Base-by-base conservation (phyloP, 2,797 vertebrate species). In the Chrysocyon brachyurus region DNA sequence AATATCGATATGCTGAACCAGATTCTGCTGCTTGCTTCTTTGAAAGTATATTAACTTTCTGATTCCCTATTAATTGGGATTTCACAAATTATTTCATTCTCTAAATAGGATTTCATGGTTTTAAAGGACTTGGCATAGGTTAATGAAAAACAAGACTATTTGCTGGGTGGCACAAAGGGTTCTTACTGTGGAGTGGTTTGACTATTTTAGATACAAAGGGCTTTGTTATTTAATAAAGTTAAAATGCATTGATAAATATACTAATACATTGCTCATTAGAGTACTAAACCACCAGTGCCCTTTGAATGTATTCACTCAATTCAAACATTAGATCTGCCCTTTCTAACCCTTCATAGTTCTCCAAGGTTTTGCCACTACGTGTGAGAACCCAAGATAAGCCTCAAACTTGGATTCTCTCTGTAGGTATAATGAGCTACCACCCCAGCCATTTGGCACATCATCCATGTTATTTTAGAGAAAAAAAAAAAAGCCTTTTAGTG, bases 351-450 rank as follows among this genome's bases (percentile, higher is more conserved):
- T 96, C 87, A 81, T 87, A 97, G 40, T 73, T 70, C 56, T 92
- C 83, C 86, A 90, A 70, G 86, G 49, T 90, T 97, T 97, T 96
- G 92, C 83, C 52, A 46, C 91, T 96, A 90, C 21, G 56, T 96
- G 66, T 96, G 91, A 96, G 95, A 98, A 97, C 91, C 87, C 94
- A 96, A 97, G 96, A 98, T 98, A 97, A 97, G 97, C 83, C 86
- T 97, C 68, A 97, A 97, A 97, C 92, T 98, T 98, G 97, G 97
- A 98, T 97, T 97, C 97, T 97, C 84, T 96, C 83, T 97, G 97
- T 97, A 97, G 97, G 96, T 98, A 98, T 98, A 98, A 98, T 98
- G 98, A 98, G 97, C 98, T 96, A 92, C 97, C 91, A 97, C 93
- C 97, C 96, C 96, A 98, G 97, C 96, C 96, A 97, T 98, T 98